Base-by-base conservation (phyloP, 2,113 vertebrate genomes). In the Cavia porcellus region DNA sequence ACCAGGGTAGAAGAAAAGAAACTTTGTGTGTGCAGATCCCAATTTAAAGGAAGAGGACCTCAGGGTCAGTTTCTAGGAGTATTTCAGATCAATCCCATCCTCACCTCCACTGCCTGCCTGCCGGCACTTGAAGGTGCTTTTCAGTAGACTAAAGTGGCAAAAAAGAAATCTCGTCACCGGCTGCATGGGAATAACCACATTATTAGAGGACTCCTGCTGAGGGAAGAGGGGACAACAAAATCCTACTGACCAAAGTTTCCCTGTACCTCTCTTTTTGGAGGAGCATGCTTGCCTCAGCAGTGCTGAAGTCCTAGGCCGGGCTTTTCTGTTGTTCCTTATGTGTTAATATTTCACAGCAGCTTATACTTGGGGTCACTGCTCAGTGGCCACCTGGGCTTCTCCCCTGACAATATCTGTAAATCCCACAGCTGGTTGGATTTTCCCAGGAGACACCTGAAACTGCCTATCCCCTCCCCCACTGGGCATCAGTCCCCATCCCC, bases 1-100 rank as follows among this genome's bases (percentile, higher is more conserved):
- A 82, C 80, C 79, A 95, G 86, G 86, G 79, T 96, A 97, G 96
- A 98, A 97, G 98, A 82, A 92, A 91, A 28, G 50, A 96, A 98
- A 96, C 97, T 98, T 97, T 96, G 97, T 96, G 97, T 89, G 90
- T 96, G 38, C 28, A 90, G 96, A 98, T 96, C 97, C 98, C 95
- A 97, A 98, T 98, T 97, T 98, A 98, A 98, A 98, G 96, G 95
- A 97, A 89, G 95, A 96, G 84, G 97, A 98, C 98, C 98, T 93
- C 89, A 0, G 93, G 97, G 98, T 98, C 98, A 97, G 88, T 98
- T 98, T 98, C 98, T 97, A 89, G 87, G 98, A 98, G 92, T 97
- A 98, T 97, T 98, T 97, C 95, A 92, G 98, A 98, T 98, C 98
- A 98, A 98, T 98, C 98, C 97, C 96, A 97, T 98, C 98, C 98